Conservation (phyloP, 1,140 invertebrate species). For the Thaumetopoea pityocampa region DNA sequence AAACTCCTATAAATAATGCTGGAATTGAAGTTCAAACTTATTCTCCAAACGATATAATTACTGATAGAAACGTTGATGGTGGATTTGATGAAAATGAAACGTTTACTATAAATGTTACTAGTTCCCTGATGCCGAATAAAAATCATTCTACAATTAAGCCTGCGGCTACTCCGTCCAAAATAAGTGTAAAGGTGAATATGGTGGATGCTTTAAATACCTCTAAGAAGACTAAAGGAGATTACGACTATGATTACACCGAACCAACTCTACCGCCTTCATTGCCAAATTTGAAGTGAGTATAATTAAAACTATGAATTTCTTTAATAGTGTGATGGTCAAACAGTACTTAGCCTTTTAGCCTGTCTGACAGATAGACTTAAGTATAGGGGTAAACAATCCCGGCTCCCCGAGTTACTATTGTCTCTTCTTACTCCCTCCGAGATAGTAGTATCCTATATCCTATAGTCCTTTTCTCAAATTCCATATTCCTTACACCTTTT, state of each 20-base stretch:
- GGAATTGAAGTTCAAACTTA: conserved; percentile 47
- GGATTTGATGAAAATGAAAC: conserved; percentile 53
- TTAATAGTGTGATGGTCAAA: too few relatives aligned
- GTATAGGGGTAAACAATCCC: too few relatives aligned
- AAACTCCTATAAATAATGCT: conserved; percentile 41
- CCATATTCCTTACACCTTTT: too few relatives aligned
- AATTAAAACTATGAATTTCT: too few relatives aligned
- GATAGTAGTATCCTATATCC: too few relatives aligned
- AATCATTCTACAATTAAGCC: conserved; percentile 28
- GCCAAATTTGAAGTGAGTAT: conserved; percentile 80
- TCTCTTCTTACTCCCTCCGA: too few relatives aligned
- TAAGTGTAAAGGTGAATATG: conserved; percentile 42
- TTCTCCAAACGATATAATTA: conserved; percentile 58
- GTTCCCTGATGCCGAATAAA: conserved; percentile 50
- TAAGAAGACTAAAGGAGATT: conserved; percentile 74
- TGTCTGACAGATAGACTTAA: too few relatives aligned
- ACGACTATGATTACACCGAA: conserved; percentile 82
- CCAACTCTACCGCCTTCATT: conserved; percentile 84
- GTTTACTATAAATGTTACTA: conserved; percentile 63
- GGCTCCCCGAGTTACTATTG: too few relatives aligned
- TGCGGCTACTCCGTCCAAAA: conserved; percentile 25
- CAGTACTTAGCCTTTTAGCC: too few relatives aligned
- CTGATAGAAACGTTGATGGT: conserved; percentile 41
- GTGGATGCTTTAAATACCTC: conserved; percentile 59
- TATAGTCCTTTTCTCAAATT: too few relatives aligned